Conservation (phyloP, 2,888 invertebrate genomes). For the Drosophila quinaria region DNA sequence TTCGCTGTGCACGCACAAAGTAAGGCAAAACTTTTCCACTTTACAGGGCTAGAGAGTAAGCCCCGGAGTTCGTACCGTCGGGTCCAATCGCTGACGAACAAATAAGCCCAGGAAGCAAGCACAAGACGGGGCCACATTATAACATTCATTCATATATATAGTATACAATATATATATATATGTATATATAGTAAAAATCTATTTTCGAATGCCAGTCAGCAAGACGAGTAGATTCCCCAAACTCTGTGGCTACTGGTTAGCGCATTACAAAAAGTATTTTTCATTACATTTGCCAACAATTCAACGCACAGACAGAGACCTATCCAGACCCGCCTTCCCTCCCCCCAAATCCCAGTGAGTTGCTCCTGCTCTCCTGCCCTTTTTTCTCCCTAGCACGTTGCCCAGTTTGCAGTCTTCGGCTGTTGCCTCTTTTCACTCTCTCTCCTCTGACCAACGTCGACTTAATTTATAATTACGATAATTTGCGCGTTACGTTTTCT, state of each 20-base stretch:
- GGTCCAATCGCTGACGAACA: constrained; percentile 21
- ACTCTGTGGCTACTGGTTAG: constrained; percentile 31
- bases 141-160: constrained; percentile 42
- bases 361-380: not conserved
- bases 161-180: constrained; percentile 43
- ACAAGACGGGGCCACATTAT: constrained; percentile 3
- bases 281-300: constrained; percentile 78
- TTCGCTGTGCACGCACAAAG: constrained; percentile 3
- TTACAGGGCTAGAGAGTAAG: constrained; percentile 53
- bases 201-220: constrained; percentile 76
- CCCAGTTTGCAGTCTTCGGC: constrained; percentile 30
- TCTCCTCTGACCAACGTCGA: constrained; percentile 69
- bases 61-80: constrained; percentile 34
- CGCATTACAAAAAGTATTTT: constrained; percentile 72
- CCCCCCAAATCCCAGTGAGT: not conserved
- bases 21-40: constrained; percentile 72
- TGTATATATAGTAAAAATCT: constrained; percentile 69
- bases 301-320: constrained; percentile 45
- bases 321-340: not conserved
- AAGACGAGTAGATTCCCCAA: not conserved
- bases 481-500: constrained; percentile 81
- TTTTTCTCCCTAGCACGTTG: constrained; percentile 10
- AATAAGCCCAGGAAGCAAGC: constrained; percentile 11
- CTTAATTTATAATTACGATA: constrained; percentile 81
- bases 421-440: not conserved